Conservation (phyloP, 2,113 vertebrate species). For the Bufo gargarizans region DNA sequence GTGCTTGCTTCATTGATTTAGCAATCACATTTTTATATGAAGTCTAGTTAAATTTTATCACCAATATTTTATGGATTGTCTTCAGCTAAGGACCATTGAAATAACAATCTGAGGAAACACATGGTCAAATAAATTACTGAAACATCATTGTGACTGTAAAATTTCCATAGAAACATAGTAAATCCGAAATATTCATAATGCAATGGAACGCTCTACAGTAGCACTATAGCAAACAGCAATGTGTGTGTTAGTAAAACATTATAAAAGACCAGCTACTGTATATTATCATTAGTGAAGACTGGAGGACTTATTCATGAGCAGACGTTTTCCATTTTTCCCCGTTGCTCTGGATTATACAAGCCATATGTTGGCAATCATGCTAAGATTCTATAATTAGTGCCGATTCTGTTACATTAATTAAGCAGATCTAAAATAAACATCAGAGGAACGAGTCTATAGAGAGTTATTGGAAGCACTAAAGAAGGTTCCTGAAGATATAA, state of each 20-base stretch:
- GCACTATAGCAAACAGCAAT: not conserved
- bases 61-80: not conserved
- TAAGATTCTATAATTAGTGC: slow-evolving; percentile 35
- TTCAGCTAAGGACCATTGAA: not conserved
- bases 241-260: not conserved
- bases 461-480: slow-evolving; percentile 37
- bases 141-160: not conserved
- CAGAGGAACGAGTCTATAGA: slow-evolving; percentile 35
- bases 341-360: slow-evolving; percentile 7
- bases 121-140: not conserved
- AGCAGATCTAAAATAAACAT: slow-evolving; percentile 49
- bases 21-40: not conserved
- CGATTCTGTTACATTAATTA: slow-evolving; percentile 48
- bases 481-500: slow-evolving; percentile 42
- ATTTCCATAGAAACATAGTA: slow-evolving; percentile 8
- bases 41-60: not conserved
- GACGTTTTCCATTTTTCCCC: not conserved
- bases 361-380: slow-evolving; percentile 46
- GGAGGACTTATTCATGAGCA: not conserved
- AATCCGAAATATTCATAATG: not conserved
- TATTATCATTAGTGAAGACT: not conserved
- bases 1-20: not conserved
- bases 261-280: not conserved
- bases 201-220: not conserved
- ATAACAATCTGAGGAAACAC: not conserved